Conservation (phyloP, 2,888 invertebrate genomes). For the Cryptus armator region DNA sequence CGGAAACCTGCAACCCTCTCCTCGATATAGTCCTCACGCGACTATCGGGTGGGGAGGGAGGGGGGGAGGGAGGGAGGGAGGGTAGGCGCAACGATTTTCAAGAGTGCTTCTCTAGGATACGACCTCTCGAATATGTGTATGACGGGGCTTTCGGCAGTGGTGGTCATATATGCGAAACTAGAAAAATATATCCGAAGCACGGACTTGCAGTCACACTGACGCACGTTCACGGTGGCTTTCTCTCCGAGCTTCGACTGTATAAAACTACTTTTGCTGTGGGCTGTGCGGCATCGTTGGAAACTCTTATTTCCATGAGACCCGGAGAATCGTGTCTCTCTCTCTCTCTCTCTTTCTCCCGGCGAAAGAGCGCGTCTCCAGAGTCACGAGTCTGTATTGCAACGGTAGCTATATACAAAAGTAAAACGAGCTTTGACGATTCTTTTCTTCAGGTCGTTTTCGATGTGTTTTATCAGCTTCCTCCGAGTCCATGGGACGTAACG, state of each 20-base stretch:
- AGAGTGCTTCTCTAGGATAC: constrained; percentile 71
- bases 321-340: constrained; percentile 23
- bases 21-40: constrained; percentile 26
- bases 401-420: background rate
- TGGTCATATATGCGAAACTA: constrained; percentile 59
- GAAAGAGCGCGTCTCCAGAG: constrained; percentile 57
- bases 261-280: background rate
- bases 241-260: background rate
- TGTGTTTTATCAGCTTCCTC: constrained; percentile 20
- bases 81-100: constrained; percentile 72
- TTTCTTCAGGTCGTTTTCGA: constrained; percentile 44
- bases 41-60: constrained; percentile 61
- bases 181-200: constrained; percentile 49
- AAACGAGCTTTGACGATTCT: constrained; percentile 42
- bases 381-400: constrained; percentile 53
- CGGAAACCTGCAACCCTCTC: constrained; percentile 32
- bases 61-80: constrained; percentile 64
- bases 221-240: constrained; percentile 6
- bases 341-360: constrained; percentile 31
- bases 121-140: constrained; percentile 70
- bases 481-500: background rate
- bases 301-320: constrained; percentile 57
- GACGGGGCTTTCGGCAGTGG: constrained; percentile 56
- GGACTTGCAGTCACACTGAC: constrained; percentile 19
- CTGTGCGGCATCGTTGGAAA: constrained; percentile 47